A percentile compares a stretch with the other conserved stretches of the same genome.
phyloP scores from a whole-genome alignment of 2,113 vertebrate species.

The Pionites leucogaster region DNA sequence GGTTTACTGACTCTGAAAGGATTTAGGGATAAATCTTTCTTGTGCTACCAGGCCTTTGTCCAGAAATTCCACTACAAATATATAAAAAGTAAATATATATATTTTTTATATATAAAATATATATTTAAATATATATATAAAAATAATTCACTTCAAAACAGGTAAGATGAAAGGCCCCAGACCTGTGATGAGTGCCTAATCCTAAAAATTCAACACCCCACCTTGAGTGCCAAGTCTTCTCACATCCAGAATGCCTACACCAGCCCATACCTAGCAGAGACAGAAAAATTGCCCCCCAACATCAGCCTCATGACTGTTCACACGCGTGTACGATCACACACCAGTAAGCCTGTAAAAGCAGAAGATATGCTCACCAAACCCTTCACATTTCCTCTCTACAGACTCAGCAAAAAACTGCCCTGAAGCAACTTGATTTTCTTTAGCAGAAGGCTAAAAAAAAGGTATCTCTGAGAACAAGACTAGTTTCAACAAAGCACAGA shows the following conservation, averaged over 20 bases:
- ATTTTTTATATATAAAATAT: too few species aligned
- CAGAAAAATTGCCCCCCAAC: background rate
- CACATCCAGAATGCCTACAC: background rate
- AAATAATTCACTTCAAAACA: background rate
- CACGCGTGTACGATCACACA: background rate
- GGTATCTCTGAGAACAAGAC: background rate
- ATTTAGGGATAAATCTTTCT: background rate
- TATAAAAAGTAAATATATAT: too few species aligned
- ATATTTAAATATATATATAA: too few species aligned
- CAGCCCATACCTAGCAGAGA: background rate
- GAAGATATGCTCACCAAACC: rapidly evolving
- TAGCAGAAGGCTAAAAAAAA: background rate
- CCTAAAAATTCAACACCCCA: background rate
- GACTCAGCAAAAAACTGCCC: background rate
- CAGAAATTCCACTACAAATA: background rate
- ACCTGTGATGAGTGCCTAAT: background rate
- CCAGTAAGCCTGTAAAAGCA: background rate
- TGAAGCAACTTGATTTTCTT: background rate
- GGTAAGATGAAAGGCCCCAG: background rate
- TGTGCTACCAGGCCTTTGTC: background rate
- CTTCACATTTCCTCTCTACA: background rate
- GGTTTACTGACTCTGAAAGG: background rate
- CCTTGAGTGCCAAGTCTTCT: background rate
- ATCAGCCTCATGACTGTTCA: background rate
- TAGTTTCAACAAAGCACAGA: background rate